Conservation (phyloP, 2,888 invertebrate genomes). For the Tinea semifulvella region DNA sequence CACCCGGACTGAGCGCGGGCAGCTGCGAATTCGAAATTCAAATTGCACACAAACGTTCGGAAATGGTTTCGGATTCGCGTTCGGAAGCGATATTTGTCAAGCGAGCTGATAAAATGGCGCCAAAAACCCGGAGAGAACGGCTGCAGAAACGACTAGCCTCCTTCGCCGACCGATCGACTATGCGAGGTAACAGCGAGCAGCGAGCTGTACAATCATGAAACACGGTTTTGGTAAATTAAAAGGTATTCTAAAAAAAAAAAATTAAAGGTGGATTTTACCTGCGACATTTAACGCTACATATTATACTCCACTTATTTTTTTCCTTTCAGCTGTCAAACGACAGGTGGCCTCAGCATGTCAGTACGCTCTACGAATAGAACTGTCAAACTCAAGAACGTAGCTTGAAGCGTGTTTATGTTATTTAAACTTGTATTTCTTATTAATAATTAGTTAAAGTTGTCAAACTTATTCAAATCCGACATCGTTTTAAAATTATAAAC, state of each 20-base stretch:
- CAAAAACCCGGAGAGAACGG: neutral
- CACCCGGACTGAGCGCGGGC: neutral
- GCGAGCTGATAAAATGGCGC: conserved; percentile 4
- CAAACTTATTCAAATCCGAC: too few relatives aligned
- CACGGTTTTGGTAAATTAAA: neutral
- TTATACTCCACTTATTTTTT: neutral
- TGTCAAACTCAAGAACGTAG: too few relatives aligned
- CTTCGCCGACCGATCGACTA: conserved; percentile 10
- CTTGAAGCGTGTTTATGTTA: too few relatives aligned
- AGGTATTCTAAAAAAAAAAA: neutral
- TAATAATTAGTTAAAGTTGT: too few relatives aligned
- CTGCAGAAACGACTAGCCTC: neutral
- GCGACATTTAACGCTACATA: neutral
- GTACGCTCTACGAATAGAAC: too few relatives aligned
- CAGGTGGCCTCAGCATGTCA: too few relatives aligned
- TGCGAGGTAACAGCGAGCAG: neutral
- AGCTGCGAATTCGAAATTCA: conserved; percentile 1
- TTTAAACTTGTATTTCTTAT: too few relatives aligned
- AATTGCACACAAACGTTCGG: conserved; percentile 1
- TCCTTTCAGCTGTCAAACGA: too few relatives aligned
- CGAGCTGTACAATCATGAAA: neutral
- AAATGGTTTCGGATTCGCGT: neutral
- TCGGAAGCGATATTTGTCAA: neutral
- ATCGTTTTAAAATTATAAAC: too few relatives aligned
- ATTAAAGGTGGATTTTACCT: neutral